A percentile compares a stretch with the other conserved stretches of the same genome.
phyloP scores from a whole-genome alignment of 2,113 vertebrate species.

The Austrofundulus limnaeus region DNA sequence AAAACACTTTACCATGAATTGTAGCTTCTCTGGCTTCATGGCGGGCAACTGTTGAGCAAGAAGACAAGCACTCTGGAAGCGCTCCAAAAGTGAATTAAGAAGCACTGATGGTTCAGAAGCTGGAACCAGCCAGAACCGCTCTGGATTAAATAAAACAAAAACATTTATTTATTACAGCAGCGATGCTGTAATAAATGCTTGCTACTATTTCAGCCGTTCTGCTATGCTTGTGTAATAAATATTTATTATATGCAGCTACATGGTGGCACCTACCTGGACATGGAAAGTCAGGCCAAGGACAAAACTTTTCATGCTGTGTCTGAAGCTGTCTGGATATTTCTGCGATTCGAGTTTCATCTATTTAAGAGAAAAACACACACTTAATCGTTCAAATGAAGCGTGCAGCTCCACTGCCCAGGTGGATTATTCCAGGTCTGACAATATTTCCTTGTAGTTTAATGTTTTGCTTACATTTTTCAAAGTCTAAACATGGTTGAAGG shows the following conservation, averaged over 20 bases:
- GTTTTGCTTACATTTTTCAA: conserved; percentile 84
- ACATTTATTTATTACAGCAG: too few species aligned
- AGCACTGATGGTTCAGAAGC: conserved; percentile 84
- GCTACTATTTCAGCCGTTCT: neutral
- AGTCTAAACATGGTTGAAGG: conserved; percentile 84
- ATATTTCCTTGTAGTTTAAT: neutral
- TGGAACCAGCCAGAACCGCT: conserved; percentile 87
- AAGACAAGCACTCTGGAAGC: conserved; percentile 85
- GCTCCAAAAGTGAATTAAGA: conserved; percentile 83
- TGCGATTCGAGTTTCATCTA: conserved; percentile 87
- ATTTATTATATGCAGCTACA: neutral
- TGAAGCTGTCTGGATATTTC: conserved; percentile 86
- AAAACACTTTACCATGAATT: conserved; percentile 83
- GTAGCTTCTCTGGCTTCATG: conserved; percentile 87
- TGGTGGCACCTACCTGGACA: conserved; percentile 85
- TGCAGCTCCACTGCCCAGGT: neutral
- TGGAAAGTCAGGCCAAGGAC: conserved; percentile 95
- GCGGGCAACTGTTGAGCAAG: conserved; percentile 91
- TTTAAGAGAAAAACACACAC: conserved; percentile 18
- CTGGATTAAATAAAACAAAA: conserved; percentile 64
- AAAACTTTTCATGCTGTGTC: conserved; percentile 92
- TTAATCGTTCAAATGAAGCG: neutral
- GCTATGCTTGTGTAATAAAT: accelerated
- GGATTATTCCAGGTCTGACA: neutral
- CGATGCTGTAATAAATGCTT: too few species aligned